These are phyloP conservation scores for Drosophila albomicans DNA, from an alignment of 1,140 invertebrate genomes.

Conservation along the genomic window DNA sequence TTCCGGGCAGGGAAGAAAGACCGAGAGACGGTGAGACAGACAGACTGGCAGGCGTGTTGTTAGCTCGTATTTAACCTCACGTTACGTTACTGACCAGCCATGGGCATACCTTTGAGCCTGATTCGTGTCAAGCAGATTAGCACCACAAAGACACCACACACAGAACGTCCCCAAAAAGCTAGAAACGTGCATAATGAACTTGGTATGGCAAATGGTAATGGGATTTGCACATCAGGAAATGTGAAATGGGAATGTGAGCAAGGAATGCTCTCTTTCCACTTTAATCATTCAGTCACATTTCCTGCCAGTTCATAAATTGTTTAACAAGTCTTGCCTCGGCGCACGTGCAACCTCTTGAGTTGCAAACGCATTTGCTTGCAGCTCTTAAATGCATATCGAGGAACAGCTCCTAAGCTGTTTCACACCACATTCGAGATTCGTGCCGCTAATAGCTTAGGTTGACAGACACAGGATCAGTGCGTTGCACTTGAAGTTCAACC, in stretches of 20 bases:
- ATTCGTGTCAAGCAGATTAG: conserved; percentile 39
- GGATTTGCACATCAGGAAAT: neutral
- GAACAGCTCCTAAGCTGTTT: conserved; percentile 7
- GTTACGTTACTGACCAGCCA: conserved; percentile 23
- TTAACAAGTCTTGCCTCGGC: conserved; percentile 27
- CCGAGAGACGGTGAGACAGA: no score
- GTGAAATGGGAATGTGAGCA: neutral
- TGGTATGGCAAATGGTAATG: conserved; percentile 1
- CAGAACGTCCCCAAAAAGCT: neutral
- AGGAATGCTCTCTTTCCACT: conserved; percentile 6
- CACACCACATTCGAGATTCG: conserved; percentile 18
- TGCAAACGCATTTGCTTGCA: conserved; percentile 16
- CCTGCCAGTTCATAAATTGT: conserved; percentile 41
- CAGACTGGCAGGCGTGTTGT: conserved; percentile 24
- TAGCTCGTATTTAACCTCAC: conserved; percentile 34
- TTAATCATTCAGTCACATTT: conserved; percentile 7
- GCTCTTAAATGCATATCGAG: neutral
- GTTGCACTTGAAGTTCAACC: conserved; percentile 23
- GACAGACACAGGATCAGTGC: conserved; percentile 59
- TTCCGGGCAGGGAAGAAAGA: conserved; percentile 10
- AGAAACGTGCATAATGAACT: conserved; percentile 10
- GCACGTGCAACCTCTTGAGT: conserved; percentile 40
- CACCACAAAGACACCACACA: conserved; percentile 32
- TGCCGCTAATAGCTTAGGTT: conserved; percentile 46
- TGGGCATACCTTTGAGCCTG: conserved; percentile 6